A percentile compares a stretch with the other conserved stretches of the same genome.
Evolutionary conservation across 2,888 invertebrate species (phyloP).

Genomic region (Asteroscopus sphinx): DNA sequence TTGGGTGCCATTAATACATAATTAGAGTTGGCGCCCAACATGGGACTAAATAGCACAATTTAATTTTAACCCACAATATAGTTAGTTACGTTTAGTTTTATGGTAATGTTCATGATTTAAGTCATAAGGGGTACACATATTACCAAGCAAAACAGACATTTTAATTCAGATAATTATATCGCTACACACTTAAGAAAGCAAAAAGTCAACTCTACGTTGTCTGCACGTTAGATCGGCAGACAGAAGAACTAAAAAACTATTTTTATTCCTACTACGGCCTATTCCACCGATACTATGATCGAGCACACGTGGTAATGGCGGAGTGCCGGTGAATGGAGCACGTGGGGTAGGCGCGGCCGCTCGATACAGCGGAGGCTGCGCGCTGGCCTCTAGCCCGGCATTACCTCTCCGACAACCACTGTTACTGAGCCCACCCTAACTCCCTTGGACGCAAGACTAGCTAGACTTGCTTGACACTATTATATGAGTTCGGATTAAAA

Average conservation of each 20-base stretch:
- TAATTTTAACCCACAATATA: conserved; percentile 24
- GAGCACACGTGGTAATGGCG: conserved; percentile 65
- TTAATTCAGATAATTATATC: too few relatives aligned
- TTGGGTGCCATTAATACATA: conserved; percentile 50
- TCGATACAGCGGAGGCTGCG: conserved; percentile 84
- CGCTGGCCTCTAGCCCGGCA: conserved; percentile 73
- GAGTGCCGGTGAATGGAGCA: conserved; percentile 77
- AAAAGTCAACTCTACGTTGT: not conserved
- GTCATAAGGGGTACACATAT: not conserved
- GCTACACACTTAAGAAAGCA: too few relatives aligned
- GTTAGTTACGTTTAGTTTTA: conserved; percentile 1
- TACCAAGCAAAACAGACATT: not conserved
- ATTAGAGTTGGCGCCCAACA: conserved; percentile 42
- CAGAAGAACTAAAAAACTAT: conserved; percentile 52
- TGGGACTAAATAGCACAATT: conserved; percentile 26
- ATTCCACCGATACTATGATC: conserved; percentile 59
- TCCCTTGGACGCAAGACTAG: conserved; percentile 27
- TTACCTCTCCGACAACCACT: conserved; percentile 50
- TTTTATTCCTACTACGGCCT: conserved; percentile 62
- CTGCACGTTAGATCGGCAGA: conserved; percentile 17
- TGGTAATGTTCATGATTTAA: conserved; percentile 1
- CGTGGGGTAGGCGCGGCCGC: conserved; percentile 80
- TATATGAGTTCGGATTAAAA: not conserved
- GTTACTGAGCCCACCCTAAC: conserved; percentile 53
- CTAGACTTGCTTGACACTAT: not conserved